Base-by-base conservation (phyloP, 2,888 invertebrate species). In the Cacoxenus indagator region DNA sequence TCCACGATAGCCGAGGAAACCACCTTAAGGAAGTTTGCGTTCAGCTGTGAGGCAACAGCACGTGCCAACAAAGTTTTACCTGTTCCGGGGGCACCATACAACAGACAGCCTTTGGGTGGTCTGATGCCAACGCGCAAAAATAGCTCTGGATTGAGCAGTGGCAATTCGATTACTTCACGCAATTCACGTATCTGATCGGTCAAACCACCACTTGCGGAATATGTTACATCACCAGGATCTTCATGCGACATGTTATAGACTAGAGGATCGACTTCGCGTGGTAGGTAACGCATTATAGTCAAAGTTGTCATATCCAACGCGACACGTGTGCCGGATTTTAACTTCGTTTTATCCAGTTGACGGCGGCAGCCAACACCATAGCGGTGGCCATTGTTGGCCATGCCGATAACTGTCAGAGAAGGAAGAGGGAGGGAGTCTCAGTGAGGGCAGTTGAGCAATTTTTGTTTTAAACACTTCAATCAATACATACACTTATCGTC, bases 171-270 rank as follows among this genome's bases (percentile, higher is more conserved):
- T 70, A 94, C 98, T 91, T 99, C 99, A 88, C 99, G 91, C 0
- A 99, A 90, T 87, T 99, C 99, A 45, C 99, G 91, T 84, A 99
- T 99, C 89, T 99, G 99, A 89, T 99, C 99, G 65, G 96, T 94
- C 26, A 99, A 91, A 77, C 99, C 99, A 85, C 99, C 99, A 82
- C 99, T 98, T 68, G 96, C 96, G 0, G 95, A 92, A 86, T 99
- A 99, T 11, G 94, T 96, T 27, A 99, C 97, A 88, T 98, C 95
- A 45, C 99, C 99, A 0, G 98, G 98, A 89, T 98, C 97, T 89
- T 99, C 99, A 81, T 98, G 98, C 45, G 98, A 98, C 99, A 99
- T 99, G 88, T 99, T 99, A 90, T 99, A 99, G 0, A 99, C 99
- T 27, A 99, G 89, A 8, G 99, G 99, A 89, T 99, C 99, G 3